These are phyloP conservation scores for Epinotia demarniana DNA, from an alignment of 2,888 invertebrate genomes.

Conservation along the genomic window DNA sequence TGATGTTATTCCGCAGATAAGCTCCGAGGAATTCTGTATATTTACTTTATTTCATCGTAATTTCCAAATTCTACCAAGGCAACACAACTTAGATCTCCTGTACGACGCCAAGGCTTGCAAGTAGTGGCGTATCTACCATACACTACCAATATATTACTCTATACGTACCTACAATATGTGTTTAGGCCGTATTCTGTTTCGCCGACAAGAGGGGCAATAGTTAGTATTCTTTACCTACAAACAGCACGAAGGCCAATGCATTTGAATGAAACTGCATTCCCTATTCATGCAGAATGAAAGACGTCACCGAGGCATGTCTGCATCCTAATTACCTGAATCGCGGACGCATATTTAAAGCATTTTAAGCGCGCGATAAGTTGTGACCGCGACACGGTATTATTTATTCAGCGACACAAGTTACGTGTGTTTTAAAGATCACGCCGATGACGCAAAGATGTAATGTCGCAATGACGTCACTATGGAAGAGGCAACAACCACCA, in stretches of 20 bases:
- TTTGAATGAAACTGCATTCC: neutral
- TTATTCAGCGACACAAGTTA: neutral
- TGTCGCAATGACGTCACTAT: neutral
- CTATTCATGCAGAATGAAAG: neutral
- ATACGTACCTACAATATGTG: no score
- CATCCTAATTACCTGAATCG: slow-evolving; percentile 12
- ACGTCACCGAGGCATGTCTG: slow-evolving; percentile 6
- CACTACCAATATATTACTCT: no score
- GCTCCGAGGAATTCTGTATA: no score
- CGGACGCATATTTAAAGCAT: slow-evolving; percentile 6
- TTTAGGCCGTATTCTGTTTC: neutral
- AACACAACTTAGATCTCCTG: no score
- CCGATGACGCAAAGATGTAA: neutral
- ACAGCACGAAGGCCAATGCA: slow-evolving; percentile 1
- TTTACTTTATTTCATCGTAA: no score
- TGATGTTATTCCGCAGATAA: neutral
- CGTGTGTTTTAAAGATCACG: neutral
- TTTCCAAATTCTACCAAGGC: no score
- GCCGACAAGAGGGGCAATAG: slow-evolving; percentile 2
- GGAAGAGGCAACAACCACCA: no score
- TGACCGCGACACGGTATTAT: slow-evolving; percentile 1
- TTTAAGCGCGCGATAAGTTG: neutral
- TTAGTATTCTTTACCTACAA: neutral
- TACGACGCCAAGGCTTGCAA: no score
- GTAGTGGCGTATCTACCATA: no score